A percentile compares a stretch with the other conserved stretches of the same genome.
These are phyloP conservation scores for Urocynchramus pylzowi DNA, from an alignment of 2,113 vertebrate species.

Conservation along the genomic window DNA sequence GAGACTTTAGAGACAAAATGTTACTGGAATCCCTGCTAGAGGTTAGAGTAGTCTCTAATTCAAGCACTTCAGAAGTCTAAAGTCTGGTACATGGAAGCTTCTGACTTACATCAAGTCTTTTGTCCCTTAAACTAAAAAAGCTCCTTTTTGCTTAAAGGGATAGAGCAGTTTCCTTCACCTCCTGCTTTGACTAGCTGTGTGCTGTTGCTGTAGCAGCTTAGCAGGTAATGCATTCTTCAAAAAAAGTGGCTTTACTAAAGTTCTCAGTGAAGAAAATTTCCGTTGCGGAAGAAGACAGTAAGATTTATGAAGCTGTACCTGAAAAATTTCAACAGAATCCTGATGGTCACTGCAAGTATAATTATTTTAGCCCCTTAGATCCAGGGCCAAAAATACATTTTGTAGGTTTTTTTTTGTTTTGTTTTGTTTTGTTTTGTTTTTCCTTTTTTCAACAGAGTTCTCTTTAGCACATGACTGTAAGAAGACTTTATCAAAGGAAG, in stretches of 20 bases:
- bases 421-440: background rate
- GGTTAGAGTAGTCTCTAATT: background rate
- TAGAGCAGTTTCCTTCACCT: background rate
- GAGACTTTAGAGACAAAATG: background rate
- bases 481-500: constrained; percentile 34
- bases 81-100: background rate
- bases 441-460: background rate
- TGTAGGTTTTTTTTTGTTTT: background rate
- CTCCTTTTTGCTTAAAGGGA: background rate
- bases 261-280: background rate
- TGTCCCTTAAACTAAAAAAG: background rate
- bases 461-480: constrained; percentile 41
- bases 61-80: background rate
- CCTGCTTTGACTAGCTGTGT: background rate
- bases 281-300: background rate
- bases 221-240: background rate
- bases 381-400: background rate
- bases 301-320: background rate
- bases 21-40: background rate
- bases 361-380: background rate
- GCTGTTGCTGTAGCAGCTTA: background rate
- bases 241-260: background rate
- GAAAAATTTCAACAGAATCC: background rate
- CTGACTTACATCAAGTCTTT: background rate
- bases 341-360: background rate